These are phyloP conservation scores for Motacilla alba DNA, from an alignment of 2,113 vertebrate species.

Conservation along the genomic window DNA sequence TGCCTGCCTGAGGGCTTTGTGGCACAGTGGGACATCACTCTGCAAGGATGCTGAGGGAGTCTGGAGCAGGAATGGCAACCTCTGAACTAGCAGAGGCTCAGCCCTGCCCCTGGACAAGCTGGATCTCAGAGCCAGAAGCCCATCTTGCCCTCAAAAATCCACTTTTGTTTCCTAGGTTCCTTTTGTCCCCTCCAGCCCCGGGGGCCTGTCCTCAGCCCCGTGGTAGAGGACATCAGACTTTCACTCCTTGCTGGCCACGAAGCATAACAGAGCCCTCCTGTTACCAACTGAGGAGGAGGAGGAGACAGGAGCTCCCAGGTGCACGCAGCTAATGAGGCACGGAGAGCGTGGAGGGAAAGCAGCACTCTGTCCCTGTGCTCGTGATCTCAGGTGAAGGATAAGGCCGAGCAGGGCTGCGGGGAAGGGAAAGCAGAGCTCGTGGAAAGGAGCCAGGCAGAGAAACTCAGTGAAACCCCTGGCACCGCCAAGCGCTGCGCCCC, in stretches of 20 bases:
- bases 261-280: background rate
- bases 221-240: background rate
- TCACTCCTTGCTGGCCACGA: background rate
- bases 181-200: background rate
- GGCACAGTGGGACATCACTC: fast-evolving
- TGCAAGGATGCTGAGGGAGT: fast-evolving
- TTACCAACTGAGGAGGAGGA: background rate
- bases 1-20: background rate
- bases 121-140: background rate
- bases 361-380: fast-evolving
- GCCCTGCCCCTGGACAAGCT: background rate
- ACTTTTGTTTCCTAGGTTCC: background rate
- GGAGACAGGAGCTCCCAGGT: background rate
- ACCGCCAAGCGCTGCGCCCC: background rate
- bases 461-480: background rate
- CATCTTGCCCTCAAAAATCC: background rate
- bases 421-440: background rate
- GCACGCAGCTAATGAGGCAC: background rate
- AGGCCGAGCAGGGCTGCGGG: background rate
- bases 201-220: background rate
- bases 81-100: background rate
- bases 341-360: background rate
- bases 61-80: background rate
- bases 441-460: background rate
- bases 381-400: constrained; percentile 4